Conservation (phyloP, 2,797 vertebrate genomes). For the Lacerta viridis region DNA sequence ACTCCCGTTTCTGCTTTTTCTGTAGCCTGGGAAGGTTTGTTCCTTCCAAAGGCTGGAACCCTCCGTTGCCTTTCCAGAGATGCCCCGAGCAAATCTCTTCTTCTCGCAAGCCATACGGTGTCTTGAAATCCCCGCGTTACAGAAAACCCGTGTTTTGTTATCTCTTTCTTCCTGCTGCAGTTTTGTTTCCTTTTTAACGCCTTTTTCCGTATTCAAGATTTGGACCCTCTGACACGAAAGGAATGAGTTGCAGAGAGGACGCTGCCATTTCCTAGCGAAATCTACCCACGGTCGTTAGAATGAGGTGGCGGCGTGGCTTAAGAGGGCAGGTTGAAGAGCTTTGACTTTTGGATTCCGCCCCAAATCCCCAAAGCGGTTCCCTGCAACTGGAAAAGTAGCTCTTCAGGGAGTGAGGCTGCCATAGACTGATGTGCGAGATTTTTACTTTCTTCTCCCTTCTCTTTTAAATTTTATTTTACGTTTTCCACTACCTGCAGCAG, state of each 20-base stretch:
- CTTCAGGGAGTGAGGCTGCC: background rate
- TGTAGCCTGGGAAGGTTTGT: background rate
- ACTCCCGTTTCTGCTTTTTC: background rate
- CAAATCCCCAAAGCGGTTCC: background rate
- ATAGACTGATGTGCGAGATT: background rate
- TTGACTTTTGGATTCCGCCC: background rate
- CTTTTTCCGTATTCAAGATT: background rate
- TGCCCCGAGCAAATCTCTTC: background rate
- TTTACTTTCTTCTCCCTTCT: too few species aligned
- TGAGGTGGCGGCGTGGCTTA: too few species aligned
- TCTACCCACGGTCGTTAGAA: background rate
- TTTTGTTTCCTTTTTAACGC: background rate
- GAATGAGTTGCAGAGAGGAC: too few species aligned
- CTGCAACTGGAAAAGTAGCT: too few species aligned
- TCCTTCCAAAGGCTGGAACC: background rate
- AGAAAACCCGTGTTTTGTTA: background rate
- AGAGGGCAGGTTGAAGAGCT: background rate
- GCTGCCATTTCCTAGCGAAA: background rate
- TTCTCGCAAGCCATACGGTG: constrained; percentile 1
- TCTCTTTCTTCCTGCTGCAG: background rate
- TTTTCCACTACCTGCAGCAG: background rate
- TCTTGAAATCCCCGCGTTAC: background rate
- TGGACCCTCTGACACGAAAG: background rate
- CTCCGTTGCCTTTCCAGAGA: background rate
- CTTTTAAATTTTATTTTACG: background rate